Conservation (phyloP, 2,797 vertebrate species). For the Coranthus polyacanthus region DNA sequence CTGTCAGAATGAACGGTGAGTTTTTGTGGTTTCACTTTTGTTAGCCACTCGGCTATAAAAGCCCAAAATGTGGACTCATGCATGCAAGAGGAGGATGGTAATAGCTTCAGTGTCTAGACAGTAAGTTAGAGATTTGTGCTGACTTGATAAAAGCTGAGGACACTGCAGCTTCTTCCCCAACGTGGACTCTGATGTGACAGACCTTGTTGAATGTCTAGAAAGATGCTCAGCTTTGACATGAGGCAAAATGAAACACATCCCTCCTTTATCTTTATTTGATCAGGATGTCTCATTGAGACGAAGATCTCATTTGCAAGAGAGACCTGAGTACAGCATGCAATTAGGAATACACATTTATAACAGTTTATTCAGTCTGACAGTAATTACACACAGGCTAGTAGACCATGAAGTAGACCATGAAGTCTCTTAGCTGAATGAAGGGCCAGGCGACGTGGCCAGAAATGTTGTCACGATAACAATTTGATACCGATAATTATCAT, state of each 20-base stretch:
- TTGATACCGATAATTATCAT: too few relatives aligned
- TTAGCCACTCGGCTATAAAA: background rate
- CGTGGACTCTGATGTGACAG: background rate
- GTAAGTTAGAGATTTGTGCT: slow-evolving; percentile 7
- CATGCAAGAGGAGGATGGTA: background rate
- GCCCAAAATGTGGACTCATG: background rate
- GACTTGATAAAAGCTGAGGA: background rate
- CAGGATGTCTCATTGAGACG: too few relatives aligned
- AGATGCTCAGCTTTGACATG: background rate
- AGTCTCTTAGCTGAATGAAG: too few relatives aligned
- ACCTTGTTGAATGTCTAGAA: background rate
- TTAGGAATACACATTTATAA: too few relatives aligned
- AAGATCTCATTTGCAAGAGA: too few relatives aligned
- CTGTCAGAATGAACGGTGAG: slow-evolving; percentile 87
- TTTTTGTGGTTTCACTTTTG: slow-evolving; percentile 6
- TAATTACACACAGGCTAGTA: too few relatives aligned
- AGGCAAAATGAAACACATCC: background rate
- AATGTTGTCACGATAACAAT: too few relatives aligned
- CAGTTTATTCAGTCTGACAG: too few relatives aligned
- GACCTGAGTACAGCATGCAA: too few relatives aligned
- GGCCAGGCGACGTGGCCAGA: too few relatives aligned
- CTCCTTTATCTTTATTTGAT: too few relatives aligned
- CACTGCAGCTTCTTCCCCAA: slow-evolving; percentile 4
- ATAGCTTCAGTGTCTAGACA: background rate
- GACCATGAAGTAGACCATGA: too few relatives aligned